Evolutionary conservation across 2,113 vertebrate genomes (phyloP).

Genomic region (Oriolus oriolus): DNA sequence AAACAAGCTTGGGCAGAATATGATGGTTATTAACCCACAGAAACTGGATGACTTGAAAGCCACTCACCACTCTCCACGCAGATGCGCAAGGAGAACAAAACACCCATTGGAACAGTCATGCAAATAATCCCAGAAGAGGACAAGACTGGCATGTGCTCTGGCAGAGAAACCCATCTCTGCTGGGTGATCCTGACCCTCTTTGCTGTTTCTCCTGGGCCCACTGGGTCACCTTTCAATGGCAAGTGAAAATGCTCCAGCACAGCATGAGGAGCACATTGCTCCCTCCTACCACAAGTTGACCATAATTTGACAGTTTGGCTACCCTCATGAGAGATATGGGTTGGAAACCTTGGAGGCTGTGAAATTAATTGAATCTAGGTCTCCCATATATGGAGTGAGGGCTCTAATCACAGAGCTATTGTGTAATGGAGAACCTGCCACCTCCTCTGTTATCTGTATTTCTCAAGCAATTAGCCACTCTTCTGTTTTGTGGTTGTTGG

Average conservation of each 20-base stretch:
- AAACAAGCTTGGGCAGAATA: neutral
- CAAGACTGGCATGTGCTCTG: neutral
- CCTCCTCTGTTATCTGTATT: neutral
- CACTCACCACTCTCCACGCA: fast-evolving
- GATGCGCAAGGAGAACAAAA: neutral
- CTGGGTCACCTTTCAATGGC: neutral
- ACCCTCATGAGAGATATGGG: neutral
- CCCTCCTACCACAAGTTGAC: neutral
- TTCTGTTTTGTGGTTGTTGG: neutral
- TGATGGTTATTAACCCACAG: neutral
- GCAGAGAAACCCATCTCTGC: neutral
- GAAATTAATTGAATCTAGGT: conserved; percentile 22
- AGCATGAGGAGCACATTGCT: neutral
- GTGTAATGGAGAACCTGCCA: neutral
- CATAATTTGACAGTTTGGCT: neutral
- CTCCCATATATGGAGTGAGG: neutral
- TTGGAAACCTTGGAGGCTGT: neutral
- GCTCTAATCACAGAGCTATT: neutral
- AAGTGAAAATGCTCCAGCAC: neutral
- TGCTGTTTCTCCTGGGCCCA: neutral
- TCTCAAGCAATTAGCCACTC: neutral
- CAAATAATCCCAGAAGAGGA: neutral
- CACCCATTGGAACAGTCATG: neutral
- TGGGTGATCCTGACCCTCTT: neutral
- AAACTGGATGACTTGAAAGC: neutral